Conservation (phyloP, 2,113 vertebrate genomes). For the Odocoileus hemionus region DNA sequence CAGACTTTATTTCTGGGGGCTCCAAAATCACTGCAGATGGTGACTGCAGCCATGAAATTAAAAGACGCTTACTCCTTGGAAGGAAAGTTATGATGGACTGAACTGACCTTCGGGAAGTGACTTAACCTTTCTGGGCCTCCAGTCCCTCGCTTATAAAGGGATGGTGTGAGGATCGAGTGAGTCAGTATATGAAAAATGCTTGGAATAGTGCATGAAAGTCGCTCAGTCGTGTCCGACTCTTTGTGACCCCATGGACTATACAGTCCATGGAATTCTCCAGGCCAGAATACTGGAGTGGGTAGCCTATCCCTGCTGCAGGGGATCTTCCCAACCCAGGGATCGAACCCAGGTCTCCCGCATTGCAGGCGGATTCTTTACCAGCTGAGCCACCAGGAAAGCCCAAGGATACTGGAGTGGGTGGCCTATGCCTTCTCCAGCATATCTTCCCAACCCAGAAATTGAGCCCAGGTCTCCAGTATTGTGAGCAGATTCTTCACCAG, state of each 20-base stretch:
- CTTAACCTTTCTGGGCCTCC: not conserved
- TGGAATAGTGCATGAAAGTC: rapidly evolving
- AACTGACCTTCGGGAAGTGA: not conserved
- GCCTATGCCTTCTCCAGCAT: not conserved
- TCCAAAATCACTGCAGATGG: not conserved
- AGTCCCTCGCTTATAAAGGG: not conserved
- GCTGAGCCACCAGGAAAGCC: not conserved
- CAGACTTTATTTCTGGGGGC: not conserved
- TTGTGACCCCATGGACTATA: not conserved
- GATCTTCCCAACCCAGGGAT: not conserved
- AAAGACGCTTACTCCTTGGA: not conserved
- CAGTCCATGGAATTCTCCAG: not conserved
- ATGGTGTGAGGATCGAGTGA: not conserved
- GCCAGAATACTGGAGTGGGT: not conserved
- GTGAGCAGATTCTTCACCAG: not conserved
- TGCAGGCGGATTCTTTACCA: not conserved
- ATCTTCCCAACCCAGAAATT: not conserved
- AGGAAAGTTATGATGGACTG: not conserved
- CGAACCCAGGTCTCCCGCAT: not conserved
- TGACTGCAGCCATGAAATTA: not conserved
- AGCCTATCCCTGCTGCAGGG: not conserved
- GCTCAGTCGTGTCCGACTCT: rapidly evolving
- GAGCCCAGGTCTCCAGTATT: not conserved
- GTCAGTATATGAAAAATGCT: not conserved
- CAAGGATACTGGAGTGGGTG: not conserved